Percentiles rank a stretch among this genome's conserved stretches.
Evolutionary conservation across 2,888 invertebrate genomes (phyloP).

Genomic region (Epinotia ramella): DNA sequence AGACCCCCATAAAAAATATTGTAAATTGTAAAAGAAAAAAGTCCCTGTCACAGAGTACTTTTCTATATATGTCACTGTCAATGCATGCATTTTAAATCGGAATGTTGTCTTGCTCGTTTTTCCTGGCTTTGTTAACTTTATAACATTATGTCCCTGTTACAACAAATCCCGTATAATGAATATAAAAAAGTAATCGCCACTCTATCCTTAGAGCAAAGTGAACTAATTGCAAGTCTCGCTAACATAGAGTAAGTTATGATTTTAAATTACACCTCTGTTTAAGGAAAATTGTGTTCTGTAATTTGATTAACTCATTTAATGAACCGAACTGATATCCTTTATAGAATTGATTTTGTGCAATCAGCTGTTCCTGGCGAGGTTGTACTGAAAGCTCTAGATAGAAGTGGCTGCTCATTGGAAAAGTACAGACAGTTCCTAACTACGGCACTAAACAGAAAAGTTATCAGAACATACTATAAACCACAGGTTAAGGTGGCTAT

Average conservation of each 20-base stretch:
- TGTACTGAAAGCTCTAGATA: conserved; percentile 69
- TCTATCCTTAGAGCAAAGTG: conserved; percentile 67
- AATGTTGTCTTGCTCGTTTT: background rate
- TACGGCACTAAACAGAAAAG: conserved; percentile 57
- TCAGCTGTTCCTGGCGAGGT: conserved; percentile 69
- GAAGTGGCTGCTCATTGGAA: conserved; percentile 62
- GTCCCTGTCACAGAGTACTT: too few species aligned
- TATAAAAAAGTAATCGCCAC: conserved; percentile 63
- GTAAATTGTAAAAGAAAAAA: background rate
- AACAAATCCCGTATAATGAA: conserved; percentile 68
- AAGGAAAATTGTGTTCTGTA: background rate
- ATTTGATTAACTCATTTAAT: background rate
- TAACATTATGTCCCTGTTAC: conserved; percentile 68
- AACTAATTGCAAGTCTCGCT: conserved; percentile 69
- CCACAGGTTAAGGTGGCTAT: conserved; percentile 76
- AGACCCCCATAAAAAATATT: too few species aligned
- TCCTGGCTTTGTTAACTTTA: background rate
- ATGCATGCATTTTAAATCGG: background rate
- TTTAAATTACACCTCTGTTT: background rate
- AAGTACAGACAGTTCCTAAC: conserved; percentile 61
- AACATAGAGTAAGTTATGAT: conserved; percentile 65
- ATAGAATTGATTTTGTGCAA: conserved; percentile 63
- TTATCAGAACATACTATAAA: conserved; percentile 65
- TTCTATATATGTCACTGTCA: too few species aligned
- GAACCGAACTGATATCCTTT: conserved; percentile 47